Evolutionary conservation across 2,113 vertebrate species (phyloP).

Genomic region (Rynchops niger): DNA sequence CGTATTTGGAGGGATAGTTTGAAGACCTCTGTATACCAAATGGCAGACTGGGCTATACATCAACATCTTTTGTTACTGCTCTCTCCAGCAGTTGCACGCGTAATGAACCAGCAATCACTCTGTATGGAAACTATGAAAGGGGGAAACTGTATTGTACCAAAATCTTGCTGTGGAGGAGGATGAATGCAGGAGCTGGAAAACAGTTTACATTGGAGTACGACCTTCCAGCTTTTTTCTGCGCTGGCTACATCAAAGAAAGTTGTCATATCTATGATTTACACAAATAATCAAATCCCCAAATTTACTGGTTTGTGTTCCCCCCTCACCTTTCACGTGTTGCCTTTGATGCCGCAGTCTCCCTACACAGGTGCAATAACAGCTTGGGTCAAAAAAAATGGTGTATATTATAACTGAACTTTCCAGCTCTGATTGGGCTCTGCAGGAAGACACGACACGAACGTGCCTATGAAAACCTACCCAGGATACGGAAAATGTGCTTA

Average conservation of each 20-base stretch:
- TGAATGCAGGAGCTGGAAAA: neutral
- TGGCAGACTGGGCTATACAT: neutral
- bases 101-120: neutral
- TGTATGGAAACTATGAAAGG: neutral
- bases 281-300: constrained; percentile 48
- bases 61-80: neutral
- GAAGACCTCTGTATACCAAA: neutral
- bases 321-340: constrained; percentile 25
- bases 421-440: neutral
- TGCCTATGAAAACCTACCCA: neutral
- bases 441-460: neutral
- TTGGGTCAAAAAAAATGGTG: neutral
- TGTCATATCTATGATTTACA: neutral
- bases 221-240: neutral
- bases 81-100: neutral
- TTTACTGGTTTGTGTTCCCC: neutral
- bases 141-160: neutral
- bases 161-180: neutral
- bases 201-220: neutral
- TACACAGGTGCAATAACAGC: constrained; percentile 18
- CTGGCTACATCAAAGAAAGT: constrained; percentile 64
- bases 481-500: neutral
- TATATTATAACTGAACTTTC: neutral
- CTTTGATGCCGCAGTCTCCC: constrained; percentile 60
- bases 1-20: neutral